Evolutionary conservation across 1,140 invertebrate species (phyloP).

Genomic region (Tetramorium simillimum): DNA sequence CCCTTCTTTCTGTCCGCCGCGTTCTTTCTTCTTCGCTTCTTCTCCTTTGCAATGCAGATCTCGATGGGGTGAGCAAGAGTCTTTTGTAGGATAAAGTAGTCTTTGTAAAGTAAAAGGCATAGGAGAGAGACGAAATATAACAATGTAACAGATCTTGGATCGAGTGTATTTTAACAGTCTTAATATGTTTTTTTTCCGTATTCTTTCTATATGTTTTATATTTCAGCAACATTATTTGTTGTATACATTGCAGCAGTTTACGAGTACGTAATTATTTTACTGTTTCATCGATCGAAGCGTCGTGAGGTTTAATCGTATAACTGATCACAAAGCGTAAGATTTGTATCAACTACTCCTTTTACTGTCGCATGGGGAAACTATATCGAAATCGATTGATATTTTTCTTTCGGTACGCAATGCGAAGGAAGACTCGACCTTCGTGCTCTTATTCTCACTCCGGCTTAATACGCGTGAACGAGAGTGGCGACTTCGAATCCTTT

Average conservation of each 20-base stretch:
- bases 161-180: background rate
- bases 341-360: constrained; percentile 13
- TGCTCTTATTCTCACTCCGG: constrained; percentile 52
- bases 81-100: constrained; percentile 46
- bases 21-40: constrained; percentile 70
- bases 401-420: background rate
- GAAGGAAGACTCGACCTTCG: constrained; percentile 6
- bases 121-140: background rate
- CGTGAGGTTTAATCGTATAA: background rate
- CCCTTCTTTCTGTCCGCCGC: constrained; percentile 48
- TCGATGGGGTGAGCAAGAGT: constrained; percentile 29
- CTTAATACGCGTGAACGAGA: constrained; percentile 58
- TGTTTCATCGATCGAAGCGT: background rate
- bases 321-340: constrained; percentile 20
- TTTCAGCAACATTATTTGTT: background rate
- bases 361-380: background rate
- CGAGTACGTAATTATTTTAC: constrained; percentile 11
- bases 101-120: constrained; percentile 45
- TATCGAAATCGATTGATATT: constrained; percentile 1
- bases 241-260: background rate
- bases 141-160: background rate
- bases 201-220: background rate
- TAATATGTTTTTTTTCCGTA: background rate
- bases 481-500: constrained; percentile 68
- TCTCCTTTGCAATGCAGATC: constrained; percentile 68